Evolutionary conservation across 2,113 vertebrate species (phyloP).

Genomic region (Cyanocitta stelleri): DNA sequence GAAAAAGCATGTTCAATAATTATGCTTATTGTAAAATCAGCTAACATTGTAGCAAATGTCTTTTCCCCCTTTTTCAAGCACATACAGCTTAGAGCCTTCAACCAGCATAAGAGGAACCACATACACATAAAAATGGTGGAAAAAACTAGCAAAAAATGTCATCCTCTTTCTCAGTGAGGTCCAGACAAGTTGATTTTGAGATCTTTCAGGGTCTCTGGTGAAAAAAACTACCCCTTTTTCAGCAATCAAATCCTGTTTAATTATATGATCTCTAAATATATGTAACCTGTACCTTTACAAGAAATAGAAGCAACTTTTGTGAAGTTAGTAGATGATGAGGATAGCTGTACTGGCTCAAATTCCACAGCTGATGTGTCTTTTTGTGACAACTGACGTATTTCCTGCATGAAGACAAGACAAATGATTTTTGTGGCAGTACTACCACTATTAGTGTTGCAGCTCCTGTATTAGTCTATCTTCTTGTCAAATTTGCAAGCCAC

Average conservation of each 20-base stretch:
- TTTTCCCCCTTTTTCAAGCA: neutral
- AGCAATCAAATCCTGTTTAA: neutral
- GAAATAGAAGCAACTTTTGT: constrained; percentile 85
- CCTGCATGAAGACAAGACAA: constrained; percentile 67
- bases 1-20: neutral
- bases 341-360: constrained; percentile 80
- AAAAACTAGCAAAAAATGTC: neutral
- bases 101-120: neutral
- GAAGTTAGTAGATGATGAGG: constrained; percentile 83
- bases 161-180: neutral
- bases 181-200: neutral
- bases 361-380: constrained; percentile 72
- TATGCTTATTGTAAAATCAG: neutral
- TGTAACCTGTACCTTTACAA: constrained; percentile 78
- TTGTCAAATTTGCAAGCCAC: neutral
- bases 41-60: neutral
- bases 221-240: neutral
- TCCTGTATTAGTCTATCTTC: neutral
- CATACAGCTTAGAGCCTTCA: neutral
- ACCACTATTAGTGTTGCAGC: neutral
- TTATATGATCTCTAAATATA: neutral
- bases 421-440: neutral
- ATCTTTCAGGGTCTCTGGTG: neutral
- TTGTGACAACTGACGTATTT: constrained; percentile 79
- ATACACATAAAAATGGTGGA: neutral